Evolutionary conservation across 2,113 vertebrate species (phyloP).

Genomic region (Columbina picui): DNA sequence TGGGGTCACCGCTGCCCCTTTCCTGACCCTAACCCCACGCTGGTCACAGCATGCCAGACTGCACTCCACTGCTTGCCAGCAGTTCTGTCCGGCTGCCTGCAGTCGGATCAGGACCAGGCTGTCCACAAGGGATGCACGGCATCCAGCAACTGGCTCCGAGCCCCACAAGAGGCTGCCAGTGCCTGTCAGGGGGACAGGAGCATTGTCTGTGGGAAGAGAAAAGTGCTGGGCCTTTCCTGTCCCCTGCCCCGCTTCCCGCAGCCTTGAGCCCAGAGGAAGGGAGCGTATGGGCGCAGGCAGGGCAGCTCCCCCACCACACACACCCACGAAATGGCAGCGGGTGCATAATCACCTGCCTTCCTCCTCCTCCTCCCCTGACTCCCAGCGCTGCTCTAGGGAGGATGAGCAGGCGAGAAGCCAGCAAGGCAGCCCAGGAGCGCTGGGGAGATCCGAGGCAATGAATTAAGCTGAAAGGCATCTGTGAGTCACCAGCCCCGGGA

Average conservation of each 20-base stretch:
- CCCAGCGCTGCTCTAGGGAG: background rate
- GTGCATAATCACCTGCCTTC: background rate
- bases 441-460: background rate
- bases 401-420: background rate
- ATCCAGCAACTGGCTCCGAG: background rate
- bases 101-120: background rate
- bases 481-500: background rate
- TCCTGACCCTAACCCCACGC: fast-evolving
- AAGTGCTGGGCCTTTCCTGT: background rate
- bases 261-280: background rate
- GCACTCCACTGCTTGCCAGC: background rate
- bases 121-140: background rate
- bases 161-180: background rate
- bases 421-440: background rate
- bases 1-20: background rate
- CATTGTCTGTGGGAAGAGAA: background rate
- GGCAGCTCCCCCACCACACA: background rate
- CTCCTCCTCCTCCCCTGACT: background rate
- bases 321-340: background rate
- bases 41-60: background rate
- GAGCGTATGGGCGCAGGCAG: background rate
- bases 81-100: background rate
- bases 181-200: background rate
- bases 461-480: slow-evolving; percentile 33
- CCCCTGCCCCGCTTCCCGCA: background rate